These are phyloP conservation scores for Asbolus verrucosus DNA, from an alignment of 1,140 invertebrate genomes.

Conservation along the genomic window DNA sequence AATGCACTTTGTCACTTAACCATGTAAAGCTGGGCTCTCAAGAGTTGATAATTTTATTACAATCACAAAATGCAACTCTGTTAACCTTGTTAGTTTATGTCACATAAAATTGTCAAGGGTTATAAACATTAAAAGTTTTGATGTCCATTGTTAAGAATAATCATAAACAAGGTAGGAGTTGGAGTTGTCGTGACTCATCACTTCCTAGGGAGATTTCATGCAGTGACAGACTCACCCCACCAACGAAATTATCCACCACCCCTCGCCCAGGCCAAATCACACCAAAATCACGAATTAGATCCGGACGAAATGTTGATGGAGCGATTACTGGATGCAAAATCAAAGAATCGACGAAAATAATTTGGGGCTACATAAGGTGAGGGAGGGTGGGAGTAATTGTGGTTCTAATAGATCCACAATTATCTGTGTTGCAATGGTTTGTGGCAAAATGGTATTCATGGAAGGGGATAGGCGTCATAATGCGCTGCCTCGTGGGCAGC, in stretches of 20 bases:
- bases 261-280: conserved; percentile 13
- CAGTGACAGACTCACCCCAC: background rate
- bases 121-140: conserved; percentile 32
- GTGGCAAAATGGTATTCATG: conserved; percentile 15
- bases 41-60: conserved; percentile 41
- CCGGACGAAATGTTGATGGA: conserved; percentile 16
- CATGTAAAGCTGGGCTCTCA: conserved; percentile 31
- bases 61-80: conserved; percentile 37
- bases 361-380: background rate
- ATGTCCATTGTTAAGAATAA: conserved; percentile 29
- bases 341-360: conserved; percentile 4
- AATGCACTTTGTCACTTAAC: conserved; percentile 23
- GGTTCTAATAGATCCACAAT: conserved; percentile 23
- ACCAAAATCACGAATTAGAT: background rate
- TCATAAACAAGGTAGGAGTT: background rate
- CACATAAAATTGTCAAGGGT: conserved; percentile 31
- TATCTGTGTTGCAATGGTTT: conserved; percentile 22
- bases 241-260: too few relatives aligned
- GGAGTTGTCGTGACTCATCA: conserved; percentile 26
- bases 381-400: conserved; percentile 17
- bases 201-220: conserved; percentile 13
- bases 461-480: conserved; percentile 21
- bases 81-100: conserved; percentile 32
- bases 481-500: conserved; percentile 25
- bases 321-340: conserved; percentile 20